Evolutionary conservation across 1,140 invertebrate species (phyloP), one percentile per base, ranked within the genome.

Genomic region (Venustaconcha ellipsiformis): DNA sequence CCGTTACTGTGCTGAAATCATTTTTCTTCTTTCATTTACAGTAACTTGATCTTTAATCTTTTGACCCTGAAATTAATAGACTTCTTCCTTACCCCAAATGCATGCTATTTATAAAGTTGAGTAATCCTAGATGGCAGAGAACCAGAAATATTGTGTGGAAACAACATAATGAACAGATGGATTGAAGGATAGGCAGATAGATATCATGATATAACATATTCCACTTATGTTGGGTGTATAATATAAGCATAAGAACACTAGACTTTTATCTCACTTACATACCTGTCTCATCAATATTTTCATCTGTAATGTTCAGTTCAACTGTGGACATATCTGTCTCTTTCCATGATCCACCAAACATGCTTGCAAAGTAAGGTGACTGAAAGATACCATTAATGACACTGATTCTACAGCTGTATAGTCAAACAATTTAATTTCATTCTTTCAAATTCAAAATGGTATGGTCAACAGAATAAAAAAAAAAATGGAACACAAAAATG

Each of bases 271-370:
- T 48, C 20, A 13, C 0, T 68, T 17, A 72, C 89, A 92, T 91
- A 94, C 94, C 92, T 72, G 94, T 92, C 67, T 92, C 83, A 57
- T 92, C 94, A 59, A 96, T 94, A 72, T 94, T 93, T 37, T 94
- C 92, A 91, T 96, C 95, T 4, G 93, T 90, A 55, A 95, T 93
- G 88, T 94, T 92, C 72, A 96, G 93, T 60, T 90, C 90, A 62
- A 96, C 92, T 67, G 92, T 89, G 72, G 92, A 92, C 88, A 94
- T 92, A 69, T 92, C 92, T 6, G 93, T 91, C 88, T 96, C 95
- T 84, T 92, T 92, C 95, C 95, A 96, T 15, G 93, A 92, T 12
- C 95, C 95, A 84, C 93, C 94, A 89, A 96, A 96, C 95, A 96
- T 96, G 85, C 94, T 95, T 17, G 92, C 92, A 90, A 95, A 95